These are phyloP conservation scores for Centrocercus urophasianus DNA, from an alignment of 2,113 vertebrate genomes.

Conservation along the genomic window DNA sequence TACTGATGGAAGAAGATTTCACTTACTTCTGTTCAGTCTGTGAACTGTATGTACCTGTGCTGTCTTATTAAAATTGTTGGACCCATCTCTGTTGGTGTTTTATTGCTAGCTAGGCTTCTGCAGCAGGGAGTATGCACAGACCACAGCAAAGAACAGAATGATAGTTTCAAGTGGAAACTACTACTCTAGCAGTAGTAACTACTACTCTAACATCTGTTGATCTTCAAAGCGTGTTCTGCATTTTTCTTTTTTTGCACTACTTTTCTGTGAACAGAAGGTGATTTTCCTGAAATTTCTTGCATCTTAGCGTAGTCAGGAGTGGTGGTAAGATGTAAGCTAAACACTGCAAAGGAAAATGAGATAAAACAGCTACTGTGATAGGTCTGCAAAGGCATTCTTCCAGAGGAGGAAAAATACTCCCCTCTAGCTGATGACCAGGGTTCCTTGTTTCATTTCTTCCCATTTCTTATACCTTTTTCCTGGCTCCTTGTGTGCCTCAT, in stretches of 20 bases:
- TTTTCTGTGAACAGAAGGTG: neutral
- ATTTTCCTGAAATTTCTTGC: neutral
- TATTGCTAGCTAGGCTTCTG: conserved; percentile 1
- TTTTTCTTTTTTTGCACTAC: neutral
- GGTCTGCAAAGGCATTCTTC: neutral
- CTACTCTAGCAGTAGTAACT: neutral
- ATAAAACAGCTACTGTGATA: neutral
- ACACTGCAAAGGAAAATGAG: neutral
- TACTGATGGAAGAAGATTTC: conserved; percentile 37
- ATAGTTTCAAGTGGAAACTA: conserved; percentile 26
- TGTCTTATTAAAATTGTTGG: neutral
- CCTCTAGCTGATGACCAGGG: neutral
- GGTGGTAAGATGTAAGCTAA: neutral
- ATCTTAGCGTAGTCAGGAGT: neutral
- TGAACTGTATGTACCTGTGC: neutral
- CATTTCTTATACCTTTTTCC: neutral
- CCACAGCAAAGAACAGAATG: conserved; percentile 41
- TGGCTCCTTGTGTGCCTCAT: neutral
- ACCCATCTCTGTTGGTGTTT: neutral
- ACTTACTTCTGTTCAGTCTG: conserved; percentile 45
- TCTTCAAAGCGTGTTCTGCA: neutral
- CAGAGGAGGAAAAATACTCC: neutral
- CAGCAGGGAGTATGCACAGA: neutral
- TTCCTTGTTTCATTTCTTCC: neutral
- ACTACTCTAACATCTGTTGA: conserved; percentile 28